phyloP scores from a whole-genome alignment of 2,113 vertebrate species.

The Trochalopteron elliotii region DNA sequence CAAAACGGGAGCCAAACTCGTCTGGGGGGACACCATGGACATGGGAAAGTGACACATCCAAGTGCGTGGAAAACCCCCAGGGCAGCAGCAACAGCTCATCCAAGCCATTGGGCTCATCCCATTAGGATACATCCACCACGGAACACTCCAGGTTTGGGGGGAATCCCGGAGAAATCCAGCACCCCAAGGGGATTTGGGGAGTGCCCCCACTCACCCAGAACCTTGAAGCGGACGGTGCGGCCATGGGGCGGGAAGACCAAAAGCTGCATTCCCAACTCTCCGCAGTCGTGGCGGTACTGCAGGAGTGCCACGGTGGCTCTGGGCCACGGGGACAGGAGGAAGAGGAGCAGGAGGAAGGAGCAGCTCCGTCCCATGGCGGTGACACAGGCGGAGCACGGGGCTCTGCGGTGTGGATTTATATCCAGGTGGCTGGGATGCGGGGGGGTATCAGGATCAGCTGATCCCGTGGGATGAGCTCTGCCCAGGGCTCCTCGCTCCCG shows the following conservation, averaged over 20 bases:
- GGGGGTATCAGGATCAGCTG: not conserved
- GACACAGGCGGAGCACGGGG: fast-evolving
- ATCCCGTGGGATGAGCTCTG: not conserved
- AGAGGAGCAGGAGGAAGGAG: not conserved
- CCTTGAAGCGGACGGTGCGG: constrained; percentile 44
- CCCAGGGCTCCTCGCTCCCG: not conserved
- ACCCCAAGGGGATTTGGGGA: too few relatives aligned
- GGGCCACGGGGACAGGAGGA: not conserved
- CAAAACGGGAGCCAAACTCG: constrained; percentile 57
- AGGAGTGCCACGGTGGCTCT: not conserved
- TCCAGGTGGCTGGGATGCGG: fast-evolving
- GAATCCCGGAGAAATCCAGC: not conserved
- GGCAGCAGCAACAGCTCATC: not conserved
- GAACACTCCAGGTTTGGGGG: fast-evolving
- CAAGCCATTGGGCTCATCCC: fast-evolving
- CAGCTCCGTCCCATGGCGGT: not conserved
- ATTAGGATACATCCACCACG: fast-evolving
- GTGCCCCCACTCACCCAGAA: constrained; percentile 46
- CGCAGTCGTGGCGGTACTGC: constrained; percentile 10
- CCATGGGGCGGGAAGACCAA: not conserved
- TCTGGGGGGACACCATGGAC: not conserved
- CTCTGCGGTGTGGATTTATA: not conserved
- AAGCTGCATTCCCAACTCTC: constrained; percentile 56
- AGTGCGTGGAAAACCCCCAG: fast-evolving
- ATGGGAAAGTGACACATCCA: fast-evolving